Base-by-base conservation (phyloP, 2,113 vertebrate genomes). In the Laticauda colubrina region DNA sequence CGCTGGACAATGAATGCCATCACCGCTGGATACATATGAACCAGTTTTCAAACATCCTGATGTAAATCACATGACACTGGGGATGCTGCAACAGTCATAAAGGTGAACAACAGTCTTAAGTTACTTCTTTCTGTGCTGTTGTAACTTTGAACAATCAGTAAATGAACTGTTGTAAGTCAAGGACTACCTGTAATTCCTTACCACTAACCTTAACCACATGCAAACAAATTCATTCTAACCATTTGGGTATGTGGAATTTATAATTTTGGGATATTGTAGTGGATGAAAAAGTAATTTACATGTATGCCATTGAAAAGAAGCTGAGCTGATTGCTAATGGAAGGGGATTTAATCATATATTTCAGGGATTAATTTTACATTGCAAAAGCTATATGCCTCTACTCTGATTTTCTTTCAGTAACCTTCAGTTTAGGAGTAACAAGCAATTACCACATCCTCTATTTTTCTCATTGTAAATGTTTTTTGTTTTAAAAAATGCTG, bases 401-500 rank as follows among this genome's bases (percentile, higher is more conserved):
- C 18, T 43, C 75, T 7, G 18, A 43, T 81, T 81, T 81, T 81
- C 34, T 81, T 81, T 81, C 69, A 39, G 15, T 15, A 81, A n/a
- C 29, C 64, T 69, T 69, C 64, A 69, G 29, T 69, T 69, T 29
- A 51, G 51, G 45, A 48, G 85, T 81, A 81, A 43, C 34, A 1
- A 20, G 18, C 75, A 81, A 43, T 43, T 39, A 43, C 75, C 7
- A 0, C 39, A 15, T 21, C n/a, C 29, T 69, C 20, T 56, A 29
- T 45, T 20, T 7, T 5, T 43, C 48, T 88, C 86, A 55, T 54
- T 11, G 14, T 9, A 0, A 3, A 10, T 18, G 3, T 12, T 48
- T 64, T 61, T 45, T 56, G n/a, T 10, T 61, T 57, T 7, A 2
- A 4, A 3, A 92, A 1, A 24, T 3, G 57, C 55, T 0, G 0